These are phyloP conservation scores for Hydrolagus affinis DNA, from an alignment of 2,113 vertebrate species.

Conservation along the genomic window DNA sequence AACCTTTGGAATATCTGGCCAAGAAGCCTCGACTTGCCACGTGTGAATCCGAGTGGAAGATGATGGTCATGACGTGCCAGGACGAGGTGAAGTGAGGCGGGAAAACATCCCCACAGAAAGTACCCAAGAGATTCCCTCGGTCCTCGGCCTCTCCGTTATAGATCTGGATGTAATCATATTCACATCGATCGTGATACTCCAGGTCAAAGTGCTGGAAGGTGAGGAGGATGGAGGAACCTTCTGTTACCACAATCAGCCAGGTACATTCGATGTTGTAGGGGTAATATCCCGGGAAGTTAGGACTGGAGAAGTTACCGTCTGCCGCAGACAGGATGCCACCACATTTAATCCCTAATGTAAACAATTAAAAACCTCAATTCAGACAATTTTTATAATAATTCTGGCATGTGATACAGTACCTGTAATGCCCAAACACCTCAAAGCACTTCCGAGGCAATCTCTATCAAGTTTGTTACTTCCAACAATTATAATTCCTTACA, in stretches of 20 bases:
- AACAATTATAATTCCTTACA: too few species aligned
- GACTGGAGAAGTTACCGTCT: constrained; percentile 82
- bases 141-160: constrained; percentile 80
- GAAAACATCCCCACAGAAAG: constrained; percentile 72
- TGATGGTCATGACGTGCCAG: constrained; percentile 86
- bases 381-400: too few species aligned
- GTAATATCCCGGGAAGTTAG: constrained; percentile 84
- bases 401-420: too few species aligned
- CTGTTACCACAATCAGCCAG: constrained; percentile 90
- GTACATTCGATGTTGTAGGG: constrained; percentile 78
- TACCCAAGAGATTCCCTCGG: constrained; percentile 81
- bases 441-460: too few species aligned
- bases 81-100: constrained; percentile 83
- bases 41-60: constrained; percentile 87
- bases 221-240: constrained; percentile 82
- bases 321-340: constrained; percentile 85
- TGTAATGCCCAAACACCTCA: too few species aligned
- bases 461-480: too few species aligned
- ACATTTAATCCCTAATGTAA: constrained; percentile 80
- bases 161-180: constrained; percentile 89
- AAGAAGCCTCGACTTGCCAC: constrained; percentile 79
- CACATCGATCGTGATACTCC: constrained; percentile 73
- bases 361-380: neutral
- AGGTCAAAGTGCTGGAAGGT: constrained; percentile 83
- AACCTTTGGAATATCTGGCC: constrained; percentile 82